Conservation (phyloP, 2,888 invertebrate genomes). For the Apamea anceps region DNA sequence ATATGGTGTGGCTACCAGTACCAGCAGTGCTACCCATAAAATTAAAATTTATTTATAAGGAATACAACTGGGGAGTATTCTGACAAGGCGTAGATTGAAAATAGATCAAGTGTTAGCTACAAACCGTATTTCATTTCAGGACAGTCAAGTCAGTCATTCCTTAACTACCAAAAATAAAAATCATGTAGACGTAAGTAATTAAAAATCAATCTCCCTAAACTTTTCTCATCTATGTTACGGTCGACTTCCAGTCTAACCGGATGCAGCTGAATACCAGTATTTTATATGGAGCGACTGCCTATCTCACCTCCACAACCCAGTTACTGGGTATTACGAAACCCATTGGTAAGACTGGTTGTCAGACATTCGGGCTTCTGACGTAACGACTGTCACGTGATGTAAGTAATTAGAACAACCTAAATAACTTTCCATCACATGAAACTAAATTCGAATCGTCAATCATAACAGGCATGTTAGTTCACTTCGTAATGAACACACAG, state of each 20-base stretch:
- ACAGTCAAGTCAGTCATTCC: neutral
- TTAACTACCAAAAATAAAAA: neutral
- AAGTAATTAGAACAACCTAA: neutral
- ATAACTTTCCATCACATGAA: neutral
- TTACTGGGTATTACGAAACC: too few relatives aligned
- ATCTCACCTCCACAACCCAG: too few relatives aligned
- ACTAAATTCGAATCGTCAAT: conserved; percentile 1
- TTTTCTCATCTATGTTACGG: too few relatives aligned
- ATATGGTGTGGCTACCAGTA: neutral
- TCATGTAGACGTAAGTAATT: neutral
- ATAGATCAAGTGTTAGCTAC: neutral
- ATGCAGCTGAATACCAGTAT: too few relatives aligned
- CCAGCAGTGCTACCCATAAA: neutral
- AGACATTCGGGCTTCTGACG: too few relatives aligned
- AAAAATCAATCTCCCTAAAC: too few relatives aligned
- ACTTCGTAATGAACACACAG: conserved; percentile 13
- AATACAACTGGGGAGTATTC: neutral
- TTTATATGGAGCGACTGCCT: too few relatives aligned
- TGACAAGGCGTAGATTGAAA: neutral
- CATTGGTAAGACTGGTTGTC: too few relatives aligned
- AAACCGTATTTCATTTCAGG: too few relatives aligned
- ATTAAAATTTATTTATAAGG: neutral
- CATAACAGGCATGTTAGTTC: conserved; percentile 6
- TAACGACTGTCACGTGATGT: too few relatives aligned
- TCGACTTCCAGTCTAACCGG: too few relatives aligned